Evolutionary conservation across 2,113 vertebrate species (phyloP).

Genomic region (Gavialis gangeticus): DNA sequence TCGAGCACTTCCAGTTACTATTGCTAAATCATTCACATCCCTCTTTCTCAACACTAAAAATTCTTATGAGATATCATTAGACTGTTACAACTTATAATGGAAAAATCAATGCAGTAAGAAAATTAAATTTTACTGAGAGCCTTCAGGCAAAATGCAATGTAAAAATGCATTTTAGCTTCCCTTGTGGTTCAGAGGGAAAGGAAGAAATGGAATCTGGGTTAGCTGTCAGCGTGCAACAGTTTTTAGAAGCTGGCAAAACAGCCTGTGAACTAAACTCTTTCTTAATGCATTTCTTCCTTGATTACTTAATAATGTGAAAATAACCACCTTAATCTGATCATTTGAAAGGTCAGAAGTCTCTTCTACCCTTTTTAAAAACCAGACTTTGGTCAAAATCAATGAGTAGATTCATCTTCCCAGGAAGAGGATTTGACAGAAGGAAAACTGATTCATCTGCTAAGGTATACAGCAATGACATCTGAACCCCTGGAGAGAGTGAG

Average conservation of each 20-base stretch:
- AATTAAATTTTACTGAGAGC: constrained; percentile 98
- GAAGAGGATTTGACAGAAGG: constrained; percentile 77
- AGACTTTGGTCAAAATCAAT: constrained; percentile 86
- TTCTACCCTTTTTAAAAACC: constrained; percentile 80
- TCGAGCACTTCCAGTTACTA: constrained; percentile 59
- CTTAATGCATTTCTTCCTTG: constrained; percentile 86
- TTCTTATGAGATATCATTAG: constrained; percentile 89
- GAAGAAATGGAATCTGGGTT: constrained; percentile 85
- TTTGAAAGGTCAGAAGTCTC: constrained; percentile 89
- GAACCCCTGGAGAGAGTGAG: constrained; percentile 73
- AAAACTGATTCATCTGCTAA: constrained; percentile 78
- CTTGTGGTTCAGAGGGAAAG: constrained; percentile 83
- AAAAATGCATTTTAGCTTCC: constrained; percentile 92
- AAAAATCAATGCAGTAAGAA: constrained; percentile 95
- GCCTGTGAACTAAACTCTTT: constrained; percentile 78
- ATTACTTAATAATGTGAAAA: constrained; percentile 91
- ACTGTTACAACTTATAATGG: constrained; percentile 87
- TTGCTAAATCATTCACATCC: constrained; percentile 79
- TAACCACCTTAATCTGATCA: constrained; percentile 87
- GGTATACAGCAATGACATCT: constrained; percentile 79
- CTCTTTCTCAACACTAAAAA: constrained; percentile 77
- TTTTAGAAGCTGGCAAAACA: constrained; percentile 70
- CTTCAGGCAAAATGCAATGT: constrained; percentile 96
- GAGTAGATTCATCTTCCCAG: constrained; percentile 79
- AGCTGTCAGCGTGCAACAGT: constrained; percentile 78